Evolutionary conservation across 2,888 invertebrate genomes (phyloP).

Genomic region (Phragmatobia fuliginosa): DNA sequence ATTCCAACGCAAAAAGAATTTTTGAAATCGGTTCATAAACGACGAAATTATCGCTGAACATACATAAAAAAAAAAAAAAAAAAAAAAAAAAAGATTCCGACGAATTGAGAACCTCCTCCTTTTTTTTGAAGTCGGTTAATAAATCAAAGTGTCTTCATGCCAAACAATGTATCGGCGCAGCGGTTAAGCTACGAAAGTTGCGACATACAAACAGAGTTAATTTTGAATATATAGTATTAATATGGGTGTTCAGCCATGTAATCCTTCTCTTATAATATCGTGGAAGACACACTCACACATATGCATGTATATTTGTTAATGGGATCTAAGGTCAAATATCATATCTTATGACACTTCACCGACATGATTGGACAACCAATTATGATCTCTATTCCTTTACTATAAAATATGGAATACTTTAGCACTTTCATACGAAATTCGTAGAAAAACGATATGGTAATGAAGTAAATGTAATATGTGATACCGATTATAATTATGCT

Average conservation of each 20-base stretch:
- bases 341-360: neutral
- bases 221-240: no score
- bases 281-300: slow-evolving; percentile 6
- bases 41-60: no score
- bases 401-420: neutral
- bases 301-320: neutral
- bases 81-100: no score
- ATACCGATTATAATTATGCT: neutral
- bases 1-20: no score
- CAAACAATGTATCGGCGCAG: no score
- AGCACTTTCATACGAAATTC: neutral
- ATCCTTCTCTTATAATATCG: slow-evolving; percentile 8
- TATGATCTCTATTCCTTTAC: neutral
- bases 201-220: no score
- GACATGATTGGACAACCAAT: neutral
- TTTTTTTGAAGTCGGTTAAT: no score
- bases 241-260: slow-evolving; percentile 17
- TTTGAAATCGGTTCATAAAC: no score
- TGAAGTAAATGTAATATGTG: neutral
- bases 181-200: no score
- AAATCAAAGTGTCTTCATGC: no score
- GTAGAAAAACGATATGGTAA: neutral
- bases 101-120: no score
- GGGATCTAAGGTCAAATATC: slow-evolving; percentile 15
- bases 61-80: no score